A percentile compares a stretch with the other conserved stretches of the same genome.
Conservation (phyloP, 2,888 invertebrate species). For the Cepaea hortensis region DNA sequence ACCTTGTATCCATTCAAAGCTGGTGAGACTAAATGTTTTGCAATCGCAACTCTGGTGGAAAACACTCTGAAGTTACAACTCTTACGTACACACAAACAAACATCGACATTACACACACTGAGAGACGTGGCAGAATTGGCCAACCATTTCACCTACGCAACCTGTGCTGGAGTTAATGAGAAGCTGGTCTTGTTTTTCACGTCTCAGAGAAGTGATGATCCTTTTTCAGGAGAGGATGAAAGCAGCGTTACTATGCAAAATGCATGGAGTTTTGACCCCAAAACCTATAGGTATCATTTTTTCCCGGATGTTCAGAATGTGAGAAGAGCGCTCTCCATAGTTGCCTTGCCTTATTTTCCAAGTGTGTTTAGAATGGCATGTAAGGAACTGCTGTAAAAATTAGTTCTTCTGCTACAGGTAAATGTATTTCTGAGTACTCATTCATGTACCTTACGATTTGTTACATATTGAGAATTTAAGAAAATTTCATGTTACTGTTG, state of each 20-base stretch:
- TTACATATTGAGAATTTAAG: no score
- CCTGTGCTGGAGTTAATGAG: background rate
- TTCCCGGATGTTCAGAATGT: slow-evolving; percentile 6
- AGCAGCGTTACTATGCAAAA: background rate
- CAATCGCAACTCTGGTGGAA: no score
- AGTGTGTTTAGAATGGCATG: background rate
- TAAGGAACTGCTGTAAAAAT: no score
- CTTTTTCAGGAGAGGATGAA: background rate
- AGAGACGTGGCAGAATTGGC: background rate
- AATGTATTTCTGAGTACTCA: no score
- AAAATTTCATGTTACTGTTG: no score
- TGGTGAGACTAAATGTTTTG: background rate
- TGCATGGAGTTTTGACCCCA: background rate
- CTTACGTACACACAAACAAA: background rate
- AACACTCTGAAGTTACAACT: background rate
- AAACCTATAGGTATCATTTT: background rate
- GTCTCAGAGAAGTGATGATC: background rate
- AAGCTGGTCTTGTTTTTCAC: slow-evolving; percentile 17
- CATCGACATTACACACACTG: background rate
- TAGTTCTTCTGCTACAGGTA: no score
- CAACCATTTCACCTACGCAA: background rate
- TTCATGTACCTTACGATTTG: no score
- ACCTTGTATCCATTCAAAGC: background rate
- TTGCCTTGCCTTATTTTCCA: slow-evolving; percentile 32
- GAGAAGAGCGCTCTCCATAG: background rate